A percentile compares a stretch with the other conserved stretches of the same genome.
phyloP scores from a whole-genome alignment of 2,113 vertebrate genomes.

The Isichthys henryi region DNA sequence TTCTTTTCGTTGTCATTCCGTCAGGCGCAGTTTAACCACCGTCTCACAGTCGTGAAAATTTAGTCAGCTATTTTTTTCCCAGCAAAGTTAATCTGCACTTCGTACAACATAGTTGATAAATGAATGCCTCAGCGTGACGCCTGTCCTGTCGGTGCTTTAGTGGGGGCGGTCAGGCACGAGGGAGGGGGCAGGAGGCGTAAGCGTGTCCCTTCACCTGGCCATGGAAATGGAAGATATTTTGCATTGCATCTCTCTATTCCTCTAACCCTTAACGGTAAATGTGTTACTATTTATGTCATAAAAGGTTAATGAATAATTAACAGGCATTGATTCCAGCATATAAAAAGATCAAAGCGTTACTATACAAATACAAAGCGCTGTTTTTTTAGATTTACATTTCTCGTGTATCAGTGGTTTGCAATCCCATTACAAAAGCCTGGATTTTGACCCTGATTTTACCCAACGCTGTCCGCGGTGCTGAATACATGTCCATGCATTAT shows the following conservation, averaged over 20 bases:
- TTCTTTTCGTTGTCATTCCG: not conserved
- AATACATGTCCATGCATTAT: constrained; percentile 19
- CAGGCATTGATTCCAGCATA: not conserved
- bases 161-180: not conserved
- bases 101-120: constrained; percentile 1
- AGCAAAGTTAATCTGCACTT: not conserved
- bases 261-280: not conserved
- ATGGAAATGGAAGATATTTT: constrained; percentile 7
- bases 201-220: not conserved
- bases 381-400: not conserved
- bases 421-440: not conserved
- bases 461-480: constrained; percentile 60
- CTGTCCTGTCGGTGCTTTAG: not conserved
- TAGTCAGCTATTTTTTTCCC: not conserved
- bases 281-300: not conserved
- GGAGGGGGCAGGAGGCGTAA: not conserved
- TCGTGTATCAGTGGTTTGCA: not conserved
- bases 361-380: not conserved
- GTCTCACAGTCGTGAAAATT: not conserved
- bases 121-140: not conserved
- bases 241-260: not conserved
- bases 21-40: not conserved
- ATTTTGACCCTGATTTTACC: not conserved
- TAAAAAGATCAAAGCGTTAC: not conserved
- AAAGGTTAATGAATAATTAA: constrained; percentile 3